phyloP scores from a whole-genome alignment of 2,113 vertebrate genomes.

The Rhinolophus ferrumequinum region DNA sequence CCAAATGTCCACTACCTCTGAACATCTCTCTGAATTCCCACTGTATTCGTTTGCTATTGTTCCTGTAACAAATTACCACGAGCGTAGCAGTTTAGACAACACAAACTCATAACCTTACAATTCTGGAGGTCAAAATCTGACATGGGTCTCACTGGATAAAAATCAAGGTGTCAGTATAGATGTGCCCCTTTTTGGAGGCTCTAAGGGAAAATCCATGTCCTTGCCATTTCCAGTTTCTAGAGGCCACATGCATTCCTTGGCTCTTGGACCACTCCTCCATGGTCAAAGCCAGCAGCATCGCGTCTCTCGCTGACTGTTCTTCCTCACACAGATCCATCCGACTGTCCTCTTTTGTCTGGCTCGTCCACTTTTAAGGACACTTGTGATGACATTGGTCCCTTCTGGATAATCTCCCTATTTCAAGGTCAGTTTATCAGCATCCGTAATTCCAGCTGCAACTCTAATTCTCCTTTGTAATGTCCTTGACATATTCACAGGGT shows the following conservation, averaged over 20 bases:
- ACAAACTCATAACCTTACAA: neutral
- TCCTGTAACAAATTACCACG: neutral
- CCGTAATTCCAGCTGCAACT: neutral
- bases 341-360: neutral
- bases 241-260: neutral
- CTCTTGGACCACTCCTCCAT: neutral
- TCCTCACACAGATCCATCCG: neutral
- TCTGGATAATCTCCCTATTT: neutral
- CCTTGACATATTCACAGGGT: neutral
- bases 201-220: neutral
- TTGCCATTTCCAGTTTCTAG: neutral
- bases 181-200: neutral
- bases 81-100: neutral
- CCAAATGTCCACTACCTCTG: neutral
- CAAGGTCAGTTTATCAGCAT: neutral
- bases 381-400: neutral
- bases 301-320: neutral
- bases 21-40: neutral
- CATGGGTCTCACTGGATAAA: neutral
- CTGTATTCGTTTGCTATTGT: neutral
- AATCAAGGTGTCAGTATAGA: neutral
- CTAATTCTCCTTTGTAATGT: neutral
- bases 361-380: neutral
- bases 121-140: neutral
- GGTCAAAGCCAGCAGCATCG: neutral